Evolutionary conservation across 1,140 invertebrate genomes (phyloP).

Genomic region (Tetragnatha versicolor): DNA sequence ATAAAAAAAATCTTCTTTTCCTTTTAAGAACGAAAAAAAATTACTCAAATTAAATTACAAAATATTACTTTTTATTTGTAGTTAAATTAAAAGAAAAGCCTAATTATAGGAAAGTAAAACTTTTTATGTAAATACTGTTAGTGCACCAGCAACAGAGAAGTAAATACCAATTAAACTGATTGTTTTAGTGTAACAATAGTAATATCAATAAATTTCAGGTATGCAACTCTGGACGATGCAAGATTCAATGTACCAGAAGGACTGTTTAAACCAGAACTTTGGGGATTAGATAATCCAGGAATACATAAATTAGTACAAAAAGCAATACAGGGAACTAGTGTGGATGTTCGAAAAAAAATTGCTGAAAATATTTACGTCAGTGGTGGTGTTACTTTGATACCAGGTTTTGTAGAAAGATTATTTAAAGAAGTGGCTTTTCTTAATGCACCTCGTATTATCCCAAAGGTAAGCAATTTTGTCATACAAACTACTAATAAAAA

Average conservation of each 20-base stretch:
- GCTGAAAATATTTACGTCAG: constrained; percentile 66
- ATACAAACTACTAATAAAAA: no score
- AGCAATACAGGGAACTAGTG: constrained; percentile 69
- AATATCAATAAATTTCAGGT: no score
- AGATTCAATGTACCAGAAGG: constrained; percentile 71
- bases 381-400: constrained; percentile 70
- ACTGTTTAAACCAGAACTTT: constrained; percentile 71
- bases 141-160: no score
- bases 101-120: no score
- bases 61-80: no score
- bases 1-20: no score
- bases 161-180: no score
- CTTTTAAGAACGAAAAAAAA: no score
- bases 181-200: no score
- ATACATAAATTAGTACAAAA: constrained; percentile 70
- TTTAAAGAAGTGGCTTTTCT: constrained; percentile 69
- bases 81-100: no score
- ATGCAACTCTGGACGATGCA: constrained; percentile 63
- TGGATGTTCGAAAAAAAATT: constrained; percentile 69
- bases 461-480: constrained; percentile 71
- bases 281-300: constrained; percentile 71
- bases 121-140: no score
- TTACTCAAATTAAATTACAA: no score
- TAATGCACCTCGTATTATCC: constrained; percentile 68
- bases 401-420: constrained; percentile 71